Conservation (phyloP, 2,888 invertebrate species). For the Oscheius sp. region DNA sequence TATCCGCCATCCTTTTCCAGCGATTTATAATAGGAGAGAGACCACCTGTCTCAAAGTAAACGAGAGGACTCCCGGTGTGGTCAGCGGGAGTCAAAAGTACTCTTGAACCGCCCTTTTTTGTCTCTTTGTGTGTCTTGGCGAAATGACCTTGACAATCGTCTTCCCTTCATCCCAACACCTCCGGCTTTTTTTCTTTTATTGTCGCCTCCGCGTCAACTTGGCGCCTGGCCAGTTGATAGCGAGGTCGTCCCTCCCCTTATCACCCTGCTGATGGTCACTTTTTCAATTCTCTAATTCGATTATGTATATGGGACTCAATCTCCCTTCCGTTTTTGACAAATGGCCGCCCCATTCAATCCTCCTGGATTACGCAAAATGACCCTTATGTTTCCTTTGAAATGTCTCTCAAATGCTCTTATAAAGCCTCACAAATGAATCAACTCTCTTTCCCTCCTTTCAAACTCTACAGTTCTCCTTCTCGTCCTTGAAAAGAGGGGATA, state of each 20-base stretch:
- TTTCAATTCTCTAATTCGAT: constrained; percentile 6
- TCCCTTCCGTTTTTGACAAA: not conserved
- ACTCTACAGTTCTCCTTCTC: not conserved
- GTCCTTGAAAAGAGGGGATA: too few species aligned
- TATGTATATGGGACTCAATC: not conserved
- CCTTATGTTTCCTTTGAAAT: not conserved
- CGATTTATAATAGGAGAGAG: not conserved
- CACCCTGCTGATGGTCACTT: not conserved
- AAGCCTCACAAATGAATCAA: not conserved
- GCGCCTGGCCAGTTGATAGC: constrained; percentile 2
- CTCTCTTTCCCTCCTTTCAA: not conserved
- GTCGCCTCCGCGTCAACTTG: not conserved
- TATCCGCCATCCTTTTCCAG: constrained; percentile 7
- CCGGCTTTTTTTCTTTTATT: not conserved
- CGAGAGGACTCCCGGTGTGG: too few species aligned
- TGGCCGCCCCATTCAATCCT: not conserved
- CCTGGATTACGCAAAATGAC: not conserved
- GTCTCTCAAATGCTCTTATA: not conserved
- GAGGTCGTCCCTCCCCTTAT: not conserved
- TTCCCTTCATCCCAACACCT: not conserved
- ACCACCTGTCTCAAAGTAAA: too few species aligned
- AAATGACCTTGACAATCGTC: constrained; percentile 2
- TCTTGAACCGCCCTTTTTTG: constrained; percentile 2
- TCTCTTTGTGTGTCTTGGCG: not conserved
- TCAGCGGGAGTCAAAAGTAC: too few species aligned